A percentile compares a stretch with the other conserved stretches of the same genome.
Conservation (phyloP, 35 echinoderm and acorn worm genomes). For the Diadema setosum region DNA sequence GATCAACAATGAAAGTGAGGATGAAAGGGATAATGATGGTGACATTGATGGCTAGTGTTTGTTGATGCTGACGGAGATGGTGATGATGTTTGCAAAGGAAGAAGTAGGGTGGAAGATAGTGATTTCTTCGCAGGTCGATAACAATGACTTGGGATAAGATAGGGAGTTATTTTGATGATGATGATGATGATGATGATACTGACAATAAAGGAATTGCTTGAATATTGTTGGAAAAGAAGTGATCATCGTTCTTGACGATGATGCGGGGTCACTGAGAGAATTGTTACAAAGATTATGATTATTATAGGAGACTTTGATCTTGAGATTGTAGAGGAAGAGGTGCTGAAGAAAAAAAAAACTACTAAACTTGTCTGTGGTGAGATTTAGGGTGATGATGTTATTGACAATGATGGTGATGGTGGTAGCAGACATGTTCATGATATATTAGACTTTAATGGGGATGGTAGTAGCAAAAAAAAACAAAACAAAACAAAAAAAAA, state of each 20-base stretch:
- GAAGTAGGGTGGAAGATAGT: neutral
- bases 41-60: neutral
- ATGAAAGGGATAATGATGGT: neutral
- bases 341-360: neutral
- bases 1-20: neutral
- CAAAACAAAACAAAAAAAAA: no score
- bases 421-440: no score
- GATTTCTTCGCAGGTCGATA: no score
- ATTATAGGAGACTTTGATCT: no score
- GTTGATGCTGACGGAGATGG: neutral
- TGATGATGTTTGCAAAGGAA: neutral
- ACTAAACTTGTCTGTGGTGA: neutral
- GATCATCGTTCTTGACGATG: no score
- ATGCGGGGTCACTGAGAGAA: no score
- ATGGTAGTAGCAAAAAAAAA: no score
- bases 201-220: no score
- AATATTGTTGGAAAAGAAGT: no score
- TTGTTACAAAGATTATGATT: no score
- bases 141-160: neutral
- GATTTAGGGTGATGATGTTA: neutral
- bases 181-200: neutral
- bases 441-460: no score
- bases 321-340: neutral
- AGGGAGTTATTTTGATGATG: neutral
- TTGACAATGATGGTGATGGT: neutral